A percentile compares a stretch with the other conserved stretches of the same genome.
Evolutionary conservation across 2,113 vertebrate species (phyloP).

Genomic region (Ailuropoda melanoleuca): DNA sequence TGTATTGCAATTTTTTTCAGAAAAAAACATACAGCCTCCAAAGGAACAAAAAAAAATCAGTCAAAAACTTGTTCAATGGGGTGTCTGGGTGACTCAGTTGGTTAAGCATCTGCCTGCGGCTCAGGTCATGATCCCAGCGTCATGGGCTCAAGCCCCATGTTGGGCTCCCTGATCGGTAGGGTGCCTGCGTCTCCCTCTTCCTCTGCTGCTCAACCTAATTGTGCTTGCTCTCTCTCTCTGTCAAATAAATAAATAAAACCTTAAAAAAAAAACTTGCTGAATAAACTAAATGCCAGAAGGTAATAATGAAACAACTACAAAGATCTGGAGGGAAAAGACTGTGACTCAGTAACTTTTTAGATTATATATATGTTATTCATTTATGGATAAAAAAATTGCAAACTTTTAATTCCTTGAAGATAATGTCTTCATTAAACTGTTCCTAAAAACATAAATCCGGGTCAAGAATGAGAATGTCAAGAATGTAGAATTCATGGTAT

Average conservation of each 20-base stretch:
- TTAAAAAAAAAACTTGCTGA: not conserved
- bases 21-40: not conserved
- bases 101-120: no score
- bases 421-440: not conserved
- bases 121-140: no score
- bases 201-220: no score
- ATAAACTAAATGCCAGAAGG: not conserved
- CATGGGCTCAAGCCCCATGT: no score
- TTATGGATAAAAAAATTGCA: not conserved
- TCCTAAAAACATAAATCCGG: not conserved
- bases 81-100: no score
- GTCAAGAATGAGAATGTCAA: conserved; percentile 24
- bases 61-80: not conserved
- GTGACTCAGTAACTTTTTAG: not conserved
- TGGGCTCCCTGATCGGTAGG: no score
- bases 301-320: not conserved
- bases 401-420: not conserved
- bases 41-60: not conserved
- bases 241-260: no score
- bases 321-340: not conserved
- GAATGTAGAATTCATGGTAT: not conserved
- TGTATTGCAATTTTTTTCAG: not conserved
- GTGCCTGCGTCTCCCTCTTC: no score
- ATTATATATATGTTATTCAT: not conserved
- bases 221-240: no score